These are phyloP conservation scores for Clusia tigrina DNA, from an alignment of 2,888 invertebrate species.

Conservation along the genomic window DNA sequence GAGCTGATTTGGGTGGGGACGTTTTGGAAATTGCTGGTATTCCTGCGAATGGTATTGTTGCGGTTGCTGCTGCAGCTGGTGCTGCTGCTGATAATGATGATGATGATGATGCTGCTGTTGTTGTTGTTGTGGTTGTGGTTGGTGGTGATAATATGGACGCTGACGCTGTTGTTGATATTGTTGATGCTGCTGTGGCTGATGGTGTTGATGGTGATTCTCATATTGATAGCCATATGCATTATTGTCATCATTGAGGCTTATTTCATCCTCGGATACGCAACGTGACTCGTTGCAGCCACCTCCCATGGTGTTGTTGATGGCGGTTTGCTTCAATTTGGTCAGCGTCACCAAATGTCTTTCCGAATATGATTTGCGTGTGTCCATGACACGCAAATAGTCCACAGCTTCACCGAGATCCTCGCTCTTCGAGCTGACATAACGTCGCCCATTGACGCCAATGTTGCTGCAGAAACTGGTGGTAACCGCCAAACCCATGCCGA, in stretches of 20 bases:
- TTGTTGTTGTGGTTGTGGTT: slow-evolving; percentile 4
- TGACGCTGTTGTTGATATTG: slow-evolving; percentile 30
- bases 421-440: slow-evolving; percentile 60
- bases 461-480: slow-evolving; percentile 55
- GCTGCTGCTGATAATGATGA: not conserved
- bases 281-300: slow-evolving; percentile 44
- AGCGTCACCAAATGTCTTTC: slow-evolving; percentile 58
- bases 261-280: slow-evolving; percentile 56
- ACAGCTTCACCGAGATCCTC: slow-evolving; percentile 57
- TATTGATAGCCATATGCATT: slow-evolving; percentile 43
- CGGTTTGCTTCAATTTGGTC: slow-evolving; percentile 61
- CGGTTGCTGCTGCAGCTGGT: slow-evolving; percentile 18
- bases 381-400: slow-evolving; percentile 56
- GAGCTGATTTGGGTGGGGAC: slow-evolving; percentile 43
- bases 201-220: slow-evolving; percentile 32
- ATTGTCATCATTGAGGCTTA: slow-evolving; percentile 62
- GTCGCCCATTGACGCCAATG: slow-evolving; percentile 37
- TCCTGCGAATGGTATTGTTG: no score
- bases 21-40: slow-evolving; percentile 24
- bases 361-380: slow-evolving; percentile 60
- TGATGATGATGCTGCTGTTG: not conserved
- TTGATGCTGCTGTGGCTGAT: slow-evolving; percentile 35
- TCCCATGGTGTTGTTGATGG: slow-evolving; percentile 60
- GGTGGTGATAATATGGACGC: slow-evolving; percentile 22
- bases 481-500: slow-evolving; percentile 42